Evolutionary conservation across 2,888 invertebrate genomes (phyloP), one percentile per base, ranked within the genome.

Genomic region (Rapana venosa): DNA sequence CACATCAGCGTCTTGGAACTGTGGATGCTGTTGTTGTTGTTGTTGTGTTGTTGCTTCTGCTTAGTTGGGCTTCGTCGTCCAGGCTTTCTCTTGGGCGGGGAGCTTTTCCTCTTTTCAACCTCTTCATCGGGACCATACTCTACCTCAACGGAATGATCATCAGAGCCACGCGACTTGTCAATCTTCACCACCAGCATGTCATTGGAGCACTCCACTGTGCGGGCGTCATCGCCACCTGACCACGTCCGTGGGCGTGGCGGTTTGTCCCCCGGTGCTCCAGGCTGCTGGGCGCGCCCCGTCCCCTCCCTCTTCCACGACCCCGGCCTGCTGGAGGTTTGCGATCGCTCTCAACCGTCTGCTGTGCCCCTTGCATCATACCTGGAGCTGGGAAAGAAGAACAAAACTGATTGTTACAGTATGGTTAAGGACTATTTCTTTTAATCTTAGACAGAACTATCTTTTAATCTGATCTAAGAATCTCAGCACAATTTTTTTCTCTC

Each of bases 161-260:
- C 88, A 36, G n/a, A 58, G 20, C 84, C 32, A 0, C 88, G 66
- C 35, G 94, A 93, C 91, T 95, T 95, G 89, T 95, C 95, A 66
- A 95, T 93, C 91, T 95, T 95, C 77, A 95, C 94, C 30, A 95
- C 92, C 26, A 95, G 92, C 30, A 94, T 91, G 90, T 95, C 94
- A 66, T 94, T 93, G 90, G 94, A 93, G 83, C 93, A 93, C 79
- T 95, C 94, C 0, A 95, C 95, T 86, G 92, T 93, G 70, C 95
- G 93, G 17, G 92, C 92, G 66, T 95, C 95, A 89, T 94, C 95
- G n/a, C 94, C 94, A 35, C 93, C 93, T 26, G 94, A 94, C 87
- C 93, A 93, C 30, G 94, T 92, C 79, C 94, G 92, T 5, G 93
- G 93, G 30, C 94, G 93, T 13, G 93, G 92, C 79, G 93, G 92